These are phyloP conservation scores for Congeria kusceri DNA, from an alignment of 2,888 invertebrate genomes.

Conservation along the genomic window DNA sequence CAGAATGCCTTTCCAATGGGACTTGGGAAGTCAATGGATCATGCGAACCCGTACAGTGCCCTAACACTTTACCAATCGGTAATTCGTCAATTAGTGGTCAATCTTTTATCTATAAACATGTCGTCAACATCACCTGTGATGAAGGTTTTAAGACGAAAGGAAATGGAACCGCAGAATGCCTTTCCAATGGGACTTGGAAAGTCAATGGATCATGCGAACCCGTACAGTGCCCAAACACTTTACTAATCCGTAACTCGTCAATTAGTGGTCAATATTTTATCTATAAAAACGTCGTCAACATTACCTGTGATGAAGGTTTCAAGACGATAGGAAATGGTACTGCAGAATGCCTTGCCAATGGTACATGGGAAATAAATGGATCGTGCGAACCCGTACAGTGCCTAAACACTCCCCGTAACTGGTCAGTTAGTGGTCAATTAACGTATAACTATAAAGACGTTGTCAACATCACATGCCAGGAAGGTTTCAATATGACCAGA, in stretches of 20 bases:
- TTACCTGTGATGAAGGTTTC: background rate
- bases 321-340: background rate
- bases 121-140: background rate
- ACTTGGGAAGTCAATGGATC: background rate
- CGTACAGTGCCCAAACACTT: background rate
- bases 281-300: background rate
- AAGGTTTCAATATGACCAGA: background rate
- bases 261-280: background rate
- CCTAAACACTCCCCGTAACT: background rate
- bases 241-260: background rate
- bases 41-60: background rate
- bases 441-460: background rate
- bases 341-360: background rate
- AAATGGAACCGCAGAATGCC: background rate
- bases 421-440: background rate
- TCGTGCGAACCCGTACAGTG: constrained; percentile 1
- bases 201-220: background rate
- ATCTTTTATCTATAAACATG: background rate
- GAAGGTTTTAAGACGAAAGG: background rate
- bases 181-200: background rate
- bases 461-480: background rate
- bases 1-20: background rate
- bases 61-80: background rate
- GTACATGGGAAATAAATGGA: background rate
- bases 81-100: background rate